Percentiles rank a stretch among this genome's conserved stretches.
Conservation (phyloP, 2,113 vertebrate genomes). For the Boleophthalmus pectinirostris region DNA sequence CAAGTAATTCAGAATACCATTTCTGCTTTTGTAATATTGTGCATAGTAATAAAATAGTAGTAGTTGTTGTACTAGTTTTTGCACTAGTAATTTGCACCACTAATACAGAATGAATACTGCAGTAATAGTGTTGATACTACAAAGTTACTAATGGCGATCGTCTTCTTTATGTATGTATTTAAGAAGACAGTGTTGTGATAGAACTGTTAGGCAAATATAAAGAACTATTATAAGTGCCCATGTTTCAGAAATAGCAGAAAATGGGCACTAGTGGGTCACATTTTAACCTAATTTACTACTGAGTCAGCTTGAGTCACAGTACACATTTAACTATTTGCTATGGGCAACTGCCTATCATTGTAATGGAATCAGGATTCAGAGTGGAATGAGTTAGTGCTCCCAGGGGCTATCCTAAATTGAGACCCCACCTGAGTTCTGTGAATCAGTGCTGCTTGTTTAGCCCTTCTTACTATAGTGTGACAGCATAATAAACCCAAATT, state of each 20-base stretch:
- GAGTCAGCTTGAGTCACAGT: conserved; percentile 15
- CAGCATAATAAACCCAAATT: not conserved
- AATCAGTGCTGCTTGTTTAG: not conserved
- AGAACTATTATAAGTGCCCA: too few species aligned
- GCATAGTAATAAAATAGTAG: not conserved
- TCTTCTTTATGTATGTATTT: too few species aligned
- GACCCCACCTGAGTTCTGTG: not conserved
- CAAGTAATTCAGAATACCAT: not conserved
- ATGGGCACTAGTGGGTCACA: too few species aligned
- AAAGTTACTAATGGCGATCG: not conserved
- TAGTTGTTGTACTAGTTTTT: not conserved
- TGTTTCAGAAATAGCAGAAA: too few species aligned
- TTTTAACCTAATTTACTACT: too few species aligned
- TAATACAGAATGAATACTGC: not conserved
- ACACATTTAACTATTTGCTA: conserved; percentile 18
- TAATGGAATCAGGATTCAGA: not conserved
- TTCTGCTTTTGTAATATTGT: not conserved
- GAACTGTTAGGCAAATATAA: too few species aligned
- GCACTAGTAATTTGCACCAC: not conserved
- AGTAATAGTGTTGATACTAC: not conserved
- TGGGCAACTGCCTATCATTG: conserved; percentile 4
- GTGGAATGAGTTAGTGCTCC: not conserved
- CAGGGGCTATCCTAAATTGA: not conserved
- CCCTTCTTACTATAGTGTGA: not conserved
- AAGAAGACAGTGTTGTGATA: too few species aligned